Evolutionary conservation across 2,888 invertebrate species (phyloP).

Genomic region (Panzeria rudis): DNA sequence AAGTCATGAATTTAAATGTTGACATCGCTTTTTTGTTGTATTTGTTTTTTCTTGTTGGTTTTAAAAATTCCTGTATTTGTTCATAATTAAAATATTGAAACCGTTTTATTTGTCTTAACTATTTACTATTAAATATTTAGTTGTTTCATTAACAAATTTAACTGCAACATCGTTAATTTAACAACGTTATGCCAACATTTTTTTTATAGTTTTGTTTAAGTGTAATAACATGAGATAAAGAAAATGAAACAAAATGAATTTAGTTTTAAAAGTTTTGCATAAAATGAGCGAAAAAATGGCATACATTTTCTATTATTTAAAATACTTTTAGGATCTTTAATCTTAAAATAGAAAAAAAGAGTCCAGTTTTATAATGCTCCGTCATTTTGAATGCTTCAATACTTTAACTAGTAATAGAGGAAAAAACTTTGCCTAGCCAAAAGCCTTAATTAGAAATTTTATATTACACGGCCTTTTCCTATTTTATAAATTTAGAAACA

Average conservation of each 20-base stretch:
- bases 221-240: conserved; percentile 37
- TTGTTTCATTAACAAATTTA: conserved; percentile 54
- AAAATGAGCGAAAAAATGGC: conserved; percentile 14
- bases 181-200: conserved; percentile 83
- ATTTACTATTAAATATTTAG: conserved; percentile 44
- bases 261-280: conserved; percentile 10
- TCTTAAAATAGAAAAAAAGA: background rate
- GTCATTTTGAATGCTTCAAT: background rate
- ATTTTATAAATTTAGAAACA: too few species aligned
- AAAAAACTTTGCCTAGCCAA: too few species aligned
- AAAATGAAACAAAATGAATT: conserved; percentile 35
- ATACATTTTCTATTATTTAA: background rate
- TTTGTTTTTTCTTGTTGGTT: conserved; percentile 62
- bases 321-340: background rate
- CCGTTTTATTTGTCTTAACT: conserved; percentile 58
- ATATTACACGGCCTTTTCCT: too few species aligned
- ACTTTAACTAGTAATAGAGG: background rate
- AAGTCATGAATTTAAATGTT: conserved; percentile 81
- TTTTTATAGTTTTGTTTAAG: conserved; percentile 74
- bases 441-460: too few species aligned
- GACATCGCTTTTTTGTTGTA: conserved; percentile 82
- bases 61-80: conserved; percentile 74
- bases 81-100: conserved; percentile 65
- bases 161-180: conserved; percentile 64
- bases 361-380: background rate